Evolutionary conservation across 2,113 vertebrate genomes (phyloP), one percentile per base, ranked within the genome.

Genomic region (Amblyopsis rosae): DNA sequence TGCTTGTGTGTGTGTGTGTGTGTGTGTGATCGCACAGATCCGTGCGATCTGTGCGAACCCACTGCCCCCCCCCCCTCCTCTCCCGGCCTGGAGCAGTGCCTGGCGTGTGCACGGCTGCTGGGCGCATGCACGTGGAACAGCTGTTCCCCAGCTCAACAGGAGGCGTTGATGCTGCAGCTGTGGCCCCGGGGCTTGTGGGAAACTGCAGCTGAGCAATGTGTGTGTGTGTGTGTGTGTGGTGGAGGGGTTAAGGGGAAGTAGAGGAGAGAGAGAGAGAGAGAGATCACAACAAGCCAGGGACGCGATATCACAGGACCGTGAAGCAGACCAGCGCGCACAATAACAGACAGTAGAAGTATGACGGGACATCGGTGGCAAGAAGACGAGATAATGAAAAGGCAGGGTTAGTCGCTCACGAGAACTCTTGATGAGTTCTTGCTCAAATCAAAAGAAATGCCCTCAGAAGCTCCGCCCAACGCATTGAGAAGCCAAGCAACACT

Each of bases 131-230:
- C 53, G 72, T 56, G 78, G 59, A 88, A 89, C 87, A 90, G 88
- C 88, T 91, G 90, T 85, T 91, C 75, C 59, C 55, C 76, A 76
- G 86, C 4, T 59, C 85, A 69, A 72, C 73, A 63, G 81, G 77
- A 81, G 78, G 64, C 16, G 63, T 71, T 63, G 41, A 48, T 66
- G 72, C 78, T 85, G 84, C 88, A 91, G 90, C 90, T 91, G 90
- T 86, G 86, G 82, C 85, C 86, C 59, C 46, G 32, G 70, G 85
- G 81, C 83, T 81, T 84, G 74, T 90, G 88, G 90, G 90, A 90
- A 88, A 26, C 83, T 77, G 70, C 77, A 84, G 81, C 75, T 74
- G 32, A 81, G 66, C 81, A 80, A 73, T 62, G 78, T 11, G 50
- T 26, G 26, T 26, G 19, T 26, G 19, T 19, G 19, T 19, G 19